A percentile compares a stretch with the other conserved stretches of the same genome.
These are phyloP conservation scores for Poecilia picta DNA, from an alignment of 2,797 vertebrate genomes.

Conservation along the genomic window DNA sequence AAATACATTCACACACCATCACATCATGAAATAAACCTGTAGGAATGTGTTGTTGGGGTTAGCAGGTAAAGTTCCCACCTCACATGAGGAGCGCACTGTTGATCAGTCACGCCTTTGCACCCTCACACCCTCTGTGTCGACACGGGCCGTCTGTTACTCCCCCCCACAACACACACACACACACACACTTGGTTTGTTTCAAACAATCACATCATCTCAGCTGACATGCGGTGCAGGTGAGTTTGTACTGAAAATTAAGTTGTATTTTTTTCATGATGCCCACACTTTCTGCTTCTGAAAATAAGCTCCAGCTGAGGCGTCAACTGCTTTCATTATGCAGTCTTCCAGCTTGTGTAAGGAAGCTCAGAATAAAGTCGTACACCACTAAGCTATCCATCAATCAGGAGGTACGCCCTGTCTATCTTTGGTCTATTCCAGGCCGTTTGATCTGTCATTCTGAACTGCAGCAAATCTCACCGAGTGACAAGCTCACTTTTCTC, in stretches of 20 bases:
- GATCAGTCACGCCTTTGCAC: constrained; percentile 42
- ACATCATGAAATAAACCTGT: not conserved
- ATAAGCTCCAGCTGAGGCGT: constrained; percentile 18
- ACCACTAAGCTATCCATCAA: constrained; percentile 56
- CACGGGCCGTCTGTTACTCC: constrained; percentile 21
- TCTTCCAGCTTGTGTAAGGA: constrained; percentile 17
- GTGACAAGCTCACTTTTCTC: constrained; percentile 52
- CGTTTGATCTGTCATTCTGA: constrained; percentile 58
- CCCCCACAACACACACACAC: constrained; percentile 5
- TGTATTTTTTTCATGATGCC: constrained; percentile 5
- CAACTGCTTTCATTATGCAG: constrained; percentile 21
- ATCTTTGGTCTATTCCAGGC: constrained; percentile 66
- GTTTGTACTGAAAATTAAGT: not conserved
- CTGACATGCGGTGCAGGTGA: constrained; percentile 21
- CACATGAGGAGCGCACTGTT: constrained; percentile 22
- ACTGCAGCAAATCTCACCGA: constrained; percentile 28
- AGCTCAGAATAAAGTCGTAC: constrained; percentile 45
- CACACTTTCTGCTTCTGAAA: constrained; percentile 19
- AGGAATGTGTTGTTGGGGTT: constrained; percentile 20
- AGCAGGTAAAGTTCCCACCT: constrained; percentile 41
- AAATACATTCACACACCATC: not conserved
- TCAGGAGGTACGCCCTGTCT: constrained; percentile 36
- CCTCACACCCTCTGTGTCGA: constrained; percentile 29
- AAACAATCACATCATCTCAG: constrained; percentile 16
- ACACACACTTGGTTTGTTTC: constrained; percentile 14